Percentiles rank a stretch among this genome's conserved stretches.
phyloP scores from a whole-genome alignment of 2,797 vertebrate species.

The Takifugu rubripes region DNA sequence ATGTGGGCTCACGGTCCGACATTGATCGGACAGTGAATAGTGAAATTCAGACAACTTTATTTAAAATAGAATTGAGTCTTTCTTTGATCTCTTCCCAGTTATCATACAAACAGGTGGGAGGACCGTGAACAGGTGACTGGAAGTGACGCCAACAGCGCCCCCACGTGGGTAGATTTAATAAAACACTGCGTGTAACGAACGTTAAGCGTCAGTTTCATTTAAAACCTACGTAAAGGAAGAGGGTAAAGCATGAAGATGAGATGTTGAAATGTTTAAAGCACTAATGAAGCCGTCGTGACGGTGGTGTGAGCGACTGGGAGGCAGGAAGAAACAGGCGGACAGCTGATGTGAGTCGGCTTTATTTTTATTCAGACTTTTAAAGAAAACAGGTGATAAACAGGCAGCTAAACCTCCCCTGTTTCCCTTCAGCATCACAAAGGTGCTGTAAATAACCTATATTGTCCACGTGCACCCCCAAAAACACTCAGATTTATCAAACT shows the following conservation, averaged over 20 bases:
- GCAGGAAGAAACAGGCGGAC: conserved; percentile 64
- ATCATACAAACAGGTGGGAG: background rate
- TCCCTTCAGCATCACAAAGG: conserved; percentile 47
- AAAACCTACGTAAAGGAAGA: background rate
- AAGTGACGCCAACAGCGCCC: conserved; percentile 42
- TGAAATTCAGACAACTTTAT: background rate
- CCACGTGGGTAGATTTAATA: conserved; percentile 45
- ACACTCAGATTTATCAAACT: conserved; percentile 20
- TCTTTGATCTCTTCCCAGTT: background rate
- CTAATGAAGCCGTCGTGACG: background rate
- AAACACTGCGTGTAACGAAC: background rate
- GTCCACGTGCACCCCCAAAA: conserved; percentile 30
- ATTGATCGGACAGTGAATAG: conserved; percentile 3
- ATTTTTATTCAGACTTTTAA: conserved; percentile 69
- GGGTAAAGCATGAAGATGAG: too few relatives aligned
- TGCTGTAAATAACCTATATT: conserved; percentile 6
- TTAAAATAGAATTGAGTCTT: background rate
- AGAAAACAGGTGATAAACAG: conserved; percentile 51
- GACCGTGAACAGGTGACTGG: background rate
- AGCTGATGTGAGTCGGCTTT: conserved; percentile 70
- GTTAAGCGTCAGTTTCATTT: too few relatives aligned
- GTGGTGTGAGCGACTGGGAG: conserved; percentile 23
- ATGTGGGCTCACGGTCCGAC: conserved; percentile 21
- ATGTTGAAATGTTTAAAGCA: background rate
- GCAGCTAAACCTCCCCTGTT: conserved; percentile 42